A percentile compares a stretch with the other conserved stretches of the same genome.
Evolutionary conservation across 2,888 invertebrate species (phyloP).

Genomic region (Drosophila yooni): DNA sequence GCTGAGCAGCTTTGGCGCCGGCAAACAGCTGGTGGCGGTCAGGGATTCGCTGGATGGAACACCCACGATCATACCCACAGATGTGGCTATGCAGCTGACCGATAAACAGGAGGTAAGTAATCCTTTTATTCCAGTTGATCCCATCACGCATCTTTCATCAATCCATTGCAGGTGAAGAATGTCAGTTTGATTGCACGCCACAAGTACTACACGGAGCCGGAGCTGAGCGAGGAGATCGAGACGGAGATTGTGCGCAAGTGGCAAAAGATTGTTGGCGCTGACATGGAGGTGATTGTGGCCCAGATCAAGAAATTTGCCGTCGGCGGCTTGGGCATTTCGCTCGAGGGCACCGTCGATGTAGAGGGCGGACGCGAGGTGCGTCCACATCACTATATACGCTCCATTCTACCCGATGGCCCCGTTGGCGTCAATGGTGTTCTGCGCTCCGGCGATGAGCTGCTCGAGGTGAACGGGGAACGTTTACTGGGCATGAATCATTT

Average conservation of each 20-base stretch:
- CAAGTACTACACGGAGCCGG: conserved; percentile 84
- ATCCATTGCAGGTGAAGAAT: conserved; percentile 74
- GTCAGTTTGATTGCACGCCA: conserved; percentile 77
- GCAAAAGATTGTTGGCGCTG: conserved; percentile 92
- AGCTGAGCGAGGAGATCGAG: conserved; percentile 90
- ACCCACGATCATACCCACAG: conserved; percentile 82
- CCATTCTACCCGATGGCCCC: conserved; percentile 98
- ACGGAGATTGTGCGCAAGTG: conserved; percentile 93
- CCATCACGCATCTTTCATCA: neutral
- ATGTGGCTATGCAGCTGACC: conserved; percentile 67
- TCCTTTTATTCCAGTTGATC: neutral
- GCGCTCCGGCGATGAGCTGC: conserved; percentile 96
- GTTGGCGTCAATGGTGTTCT: conserved; percentile 96
- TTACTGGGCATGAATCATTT: conserved; percentile 95
- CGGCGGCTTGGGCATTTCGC: conserved; percentile 97
- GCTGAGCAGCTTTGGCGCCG: conserved; percentile 80
- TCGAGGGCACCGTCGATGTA: conserved; percentile 99
- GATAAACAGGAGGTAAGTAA: conserved; percentile 75
- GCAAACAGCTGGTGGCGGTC: conserved; percentile 82
- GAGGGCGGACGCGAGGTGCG: conserved; percentile 98
- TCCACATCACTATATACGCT: conserved; percentile 99
- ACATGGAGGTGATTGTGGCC: conserved; percentile 92
- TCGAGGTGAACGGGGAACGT: conserved; percentile 96
- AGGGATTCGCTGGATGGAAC: conserved; percentile 82
- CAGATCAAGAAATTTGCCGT: conserved; percentile 94